Evolutionary conservation across 1,140 invertebrate genomes (phyloP).

Genomic region (Eriosoma lanigerum): DNA sequence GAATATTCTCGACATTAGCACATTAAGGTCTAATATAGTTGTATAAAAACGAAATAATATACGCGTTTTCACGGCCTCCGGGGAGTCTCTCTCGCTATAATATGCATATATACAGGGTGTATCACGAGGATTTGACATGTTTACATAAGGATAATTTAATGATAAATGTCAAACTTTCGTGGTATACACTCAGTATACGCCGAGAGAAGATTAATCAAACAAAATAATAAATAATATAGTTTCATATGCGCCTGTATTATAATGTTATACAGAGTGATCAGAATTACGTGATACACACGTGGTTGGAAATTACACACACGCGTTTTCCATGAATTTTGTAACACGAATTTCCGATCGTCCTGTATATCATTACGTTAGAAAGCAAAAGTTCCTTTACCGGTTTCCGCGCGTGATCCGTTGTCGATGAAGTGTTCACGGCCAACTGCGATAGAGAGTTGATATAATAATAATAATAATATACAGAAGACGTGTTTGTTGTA

Average conservation of each 20-base stretch:
- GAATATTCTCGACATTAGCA: neutral
- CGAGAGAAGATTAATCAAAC: slow-evolving; percentile 41
- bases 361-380: slow-evolving; percentile 17
- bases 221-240: too few species aligned
- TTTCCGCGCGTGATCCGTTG: neutral
- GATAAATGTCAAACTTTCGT: too few species aligned
- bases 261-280: too few species aligned
- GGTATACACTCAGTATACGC: too few species aligned
- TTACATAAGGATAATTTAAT: too few species aligned
- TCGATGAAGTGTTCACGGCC: slow-evolving; percentile 30
- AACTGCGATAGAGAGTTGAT: slow-evolving; percentile 35
- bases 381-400: slow-evolving; percentile 51
- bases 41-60: neutral
- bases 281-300: too few species aligned
- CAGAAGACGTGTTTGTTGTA: neutral
- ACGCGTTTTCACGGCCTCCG: slow-evolving; percentile 48
- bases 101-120: too few species aligned
- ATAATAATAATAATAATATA: neutral
- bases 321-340: too few species aligned
- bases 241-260: too few species aligned
- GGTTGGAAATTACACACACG: neutral
- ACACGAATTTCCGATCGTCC: too few species aligned
- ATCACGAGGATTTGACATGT: too few species aligned
- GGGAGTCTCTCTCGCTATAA: neutral
- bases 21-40: too few species aligned